Evolutionary conservation across 2,113 vertebrate species (phyloP), one percentile per base, ranked within the genome.

Genomic region (Anhinga rufa): DNA sequence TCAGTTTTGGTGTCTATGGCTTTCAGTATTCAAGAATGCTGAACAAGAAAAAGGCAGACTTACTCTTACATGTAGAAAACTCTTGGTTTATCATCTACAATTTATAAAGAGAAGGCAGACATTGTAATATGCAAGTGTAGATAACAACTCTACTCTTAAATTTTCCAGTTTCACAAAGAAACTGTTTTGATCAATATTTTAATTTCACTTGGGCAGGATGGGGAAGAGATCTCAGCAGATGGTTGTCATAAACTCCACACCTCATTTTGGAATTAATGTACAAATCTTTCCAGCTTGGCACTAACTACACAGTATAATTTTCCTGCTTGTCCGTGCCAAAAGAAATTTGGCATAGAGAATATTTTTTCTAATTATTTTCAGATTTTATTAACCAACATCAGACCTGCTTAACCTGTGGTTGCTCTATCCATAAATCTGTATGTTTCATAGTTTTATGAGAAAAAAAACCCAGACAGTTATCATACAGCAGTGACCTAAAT

Each of bases 281-380:
- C 77, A 97, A 90, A 97, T 96, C 78, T 96, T 74, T 92, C 85
- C 78, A 96, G 83, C 62, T 97, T 98, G 97, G 94, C 97, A 97
- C 34, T 60, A 57, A 64, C 26, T 95, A 65, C 42, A 62, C 52
- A 75, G 55, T 77, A 77, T 94, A 92, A 86, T 97, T 97, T 98
- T 95, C 86, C 42, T 96, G 76, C 87, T 76, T 95, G 79, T 96
- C 97, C 60, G 40, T 96, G 97, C 97, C 97, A 98, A 93, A 94
- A 95, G 78, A 97, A 97, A 93, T 82, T 95, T 95, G 93, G 75
- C 90, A 61, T n/a, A 57, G 79, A 94, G 70, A 78, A 52, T 95
- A 81, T 95, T 95, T 97, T 97, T 98, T 84, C 80, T 64, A 83
- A 92, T 97, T 97, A 97, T 97, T 97, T 97, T 94, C 82, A 92